phyloP scores from a whole-genome alignment of 53 echinoderm and acorn worm genomes.

The Glandiceps talaboti region DNA sequence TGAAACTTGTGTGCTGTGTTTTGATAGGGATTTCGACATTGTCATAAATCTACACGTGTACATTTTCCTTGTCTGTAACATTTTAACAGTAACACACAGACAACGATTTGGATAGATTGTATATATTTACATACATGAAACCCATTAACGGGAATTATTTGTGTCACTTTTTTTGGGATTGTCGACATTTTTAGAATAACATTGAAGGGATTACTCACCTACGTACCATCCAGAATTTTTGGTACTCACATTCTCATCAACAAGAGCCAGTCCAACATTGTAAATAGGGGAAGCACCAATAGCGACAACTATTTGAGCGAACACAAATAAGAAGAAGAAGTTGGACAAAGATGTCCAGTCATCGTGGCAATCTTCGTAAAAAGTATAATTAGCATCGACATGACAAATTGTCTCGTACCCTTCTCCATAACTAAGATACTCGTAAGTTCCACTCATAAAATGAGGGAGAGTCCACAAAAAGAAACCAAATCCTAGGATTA shows the following conservation, averaged over 20 bases:
- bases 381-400: slow-evolving; percentile 22
- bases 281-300: slow-evolving; percentile 84
- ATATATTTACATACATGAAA: too few relatives aligned
- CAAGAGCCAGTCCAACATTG: slow-evolving; percentile 60
- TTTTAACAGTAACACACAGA: too few relatives aligned
- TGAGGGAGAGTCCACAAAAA: slow-evolving; percentile 71
- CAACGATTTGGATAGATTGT: too few relatives aligned
- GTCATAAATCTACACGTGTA: too few relatives aligned
- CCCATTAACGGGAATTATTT: too few relatives aligned
- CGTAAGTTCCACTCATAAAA: slow-evolving; percentile 47
- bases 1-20: too few relatives aligned
- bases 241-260: slow-evolving; percentile 66
- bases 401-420: not conserved
- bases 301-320: slow-evolving; percentile 66
- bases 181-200: too few relatives aligned
- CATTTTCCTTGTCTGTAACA: too few relatives aligned
- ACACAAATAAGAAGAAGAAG: slow-evolving; percentile 75
- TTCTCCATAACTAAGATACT: not conserved
- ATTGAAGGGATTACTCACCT: too few relatives aligned
- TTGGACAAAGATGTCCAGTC: slow-evolving; percentile 16
- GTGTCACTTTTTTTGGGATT: too few relatives aligned
- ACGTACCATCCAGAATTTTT: slow-evolving; percentile 51
- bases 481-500: slow-evolving; percentile 64
- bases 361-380: slow-evolving; percentile 1
- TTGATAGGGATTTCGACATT: too few relatives aligned